Base-by-base conservation (phyloP, 2,888 invertebrate species). In the Campoplex nolae region DNA sequence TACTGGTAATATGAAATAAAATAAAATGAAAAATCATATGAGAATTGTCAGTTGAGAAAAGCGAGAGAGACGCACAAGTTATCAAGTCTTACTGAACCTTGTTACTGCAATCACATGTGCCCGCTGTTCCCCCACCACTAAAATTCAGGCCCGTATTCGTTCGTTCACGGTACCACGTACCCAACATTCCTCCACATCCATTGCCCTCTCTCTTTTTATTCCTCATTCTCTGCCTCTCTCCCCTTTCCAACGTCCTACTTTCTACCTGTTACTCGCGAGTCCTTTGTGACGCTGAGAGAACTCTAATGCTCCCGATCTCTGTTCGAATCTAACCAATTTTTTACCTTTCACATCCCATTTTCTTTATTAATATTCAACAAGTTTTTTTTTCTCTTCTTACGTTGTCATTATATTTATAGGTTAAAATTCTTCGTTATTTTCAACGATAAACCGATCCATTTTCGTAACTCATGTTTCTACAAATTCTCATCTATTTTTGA, bases 61-160 rank as follows among this genome's bases (percentile, higher is more conserved):
- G 48, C 80, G 58, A 82, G 45, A 77, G 81, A 82, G 83, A 70
- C 67, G 65, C 84, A 76, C 87, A 48, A 88, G 85, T 88, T 87
- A 87, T 84, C 87, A 54, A 84, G 82, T 85, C 84, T 85, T 84
- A 88, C 88, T 88, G 88, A 88, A 82, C 76, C 84, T 87, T 87
- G 85, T 88, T 88, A 87, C 82, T 88, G 85, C 88, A 87, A 87
- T 87, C 87, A 87, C 87, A 87, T 87, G 87, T 87, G 85, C 85
- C 51, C 71, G 83, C 87, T 84, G 78, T 48, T 62, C 85, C 67
- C 87, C 87, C 75, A 74, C 71, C 48, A 23, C 23, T 48, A 67
- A 58, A 6, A 71, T 32, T 67, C 85, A 85, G 85, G 85, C 45
- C 83, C 87, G 87, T 85, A 85, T 28, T 54, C 54, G n/a, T 4